Percentiles rank a stretch among this genome's conserved stretches.
These are phyloP conservation scores for Thysanoteuthis rhombus DNA, from an alignment of 2,888 invertebrate genomes.

Conservation along the genomic window DNA sequence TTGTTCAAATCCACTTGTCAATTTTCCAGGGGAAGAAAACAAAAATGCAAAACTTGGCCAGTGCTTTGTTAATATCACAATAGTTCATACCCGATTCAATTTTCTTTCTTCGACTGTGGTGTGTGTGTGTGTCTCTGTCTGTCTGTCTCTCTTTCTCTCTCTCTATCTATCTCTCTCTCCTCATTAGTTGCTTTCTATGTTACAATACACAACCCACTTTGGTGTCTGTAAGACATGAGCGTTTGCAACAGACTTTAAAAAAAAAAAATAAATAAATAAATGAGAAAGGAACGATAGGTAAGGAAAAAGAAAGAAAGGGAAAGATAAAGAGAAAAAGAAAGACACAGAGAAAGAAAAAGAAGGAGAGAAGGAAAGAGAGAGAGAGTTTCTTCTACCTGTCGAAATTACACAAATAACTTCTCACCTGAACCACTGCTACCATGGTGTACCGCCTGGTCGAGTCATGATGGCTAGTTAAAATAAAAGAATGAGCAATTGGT, in stretches of 20 bases:
- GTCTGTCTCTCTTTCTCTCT: neutral
- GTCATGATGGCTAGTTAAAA: neutral
- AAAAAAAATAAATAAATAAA: neutral
- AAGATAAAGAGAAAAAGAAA: neutral
- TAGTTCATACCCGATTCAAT: too few species aligned
- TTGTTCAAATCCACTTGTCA: neutral
- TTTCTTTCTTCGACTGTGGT: neutral
- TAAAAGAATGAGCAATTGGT: neutral
- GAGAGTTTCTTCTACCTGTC: neutral
- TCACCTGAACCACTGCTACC: neutral
- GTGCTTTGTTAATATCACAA: neutral
- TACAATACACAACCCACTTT: neutral
- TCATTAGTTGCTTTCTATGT: neutral
- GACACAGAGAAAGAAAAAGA: neutral
- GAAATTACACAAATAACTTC: neutral
- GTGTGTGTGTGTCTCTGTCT: neutral
- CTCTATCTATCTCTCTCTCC: neutral
- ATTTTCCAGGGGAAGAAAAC: neutral
- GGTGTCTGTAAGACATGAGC: neutral
- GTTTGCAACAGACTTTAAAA: neutral
- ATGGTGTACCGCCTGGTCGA: neutral
- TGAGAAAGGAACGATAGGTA: neutral
- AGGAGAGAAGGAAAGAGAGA: neutral
- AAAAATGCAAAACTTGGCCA: neutral
- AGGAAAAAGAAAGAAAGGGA: neutral